phyloP scores from a whole-genome alignment of 2,888 invertebrate species.

The Drosophila siamana region DNA sequence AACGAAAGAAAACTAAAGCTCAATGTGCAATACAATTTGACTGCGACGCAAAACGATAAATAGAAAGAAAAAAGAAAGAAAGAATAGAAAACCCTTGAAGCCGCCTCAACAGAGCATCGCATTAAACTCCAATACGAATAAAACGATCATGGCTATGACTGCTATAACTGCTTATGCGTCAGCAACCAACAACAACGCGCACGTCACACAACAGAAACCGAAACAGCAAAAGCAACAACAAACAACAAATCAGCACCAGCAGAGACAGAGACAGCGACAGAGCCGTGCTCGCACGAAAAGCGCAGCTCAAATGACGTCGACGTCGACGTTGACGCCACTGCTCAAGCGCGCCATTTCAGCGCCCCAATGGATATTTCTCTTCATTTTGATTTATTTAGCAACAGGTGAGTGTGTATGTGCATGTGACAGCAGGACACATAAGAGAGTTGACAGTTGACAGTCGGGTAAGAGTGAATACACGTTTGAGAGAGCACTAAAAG shows the following conservation, averaged over 20 bases:
- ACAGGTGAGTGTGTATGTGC: constrained; percentile 74
- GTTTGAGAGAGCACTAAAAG: constrained; percentile 22
- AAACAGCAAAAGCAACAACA: constrained; percentile 54
- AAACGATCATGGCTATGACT: constrained; percentile 69
- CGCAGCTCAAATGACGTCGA: constrained; percentile 67
- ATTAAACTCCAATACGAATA: constrained; percentile 43
- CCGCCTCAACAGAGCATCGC: background rate
- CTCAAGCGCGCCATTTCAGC: constrained; percentile 68
- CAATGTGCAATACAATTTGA: constrained; percentile 56
- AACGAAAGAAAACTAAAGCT: constrained; percentile 52
- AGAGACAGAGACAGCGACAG: constrained; percentile 54
- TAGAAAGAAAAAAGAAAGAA: background rate
- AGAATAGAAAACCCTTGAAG: constrained; percentile 29
- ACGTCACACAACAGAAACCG: constrained; percentile 50
- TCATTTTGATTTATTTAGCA: constrained; percentile 80
- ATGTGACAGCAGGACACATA: constrained; percentile 28
- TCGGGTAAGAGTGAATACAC: constrained; percentile 1
- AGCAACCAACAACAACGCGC: constrained; percentile 54
- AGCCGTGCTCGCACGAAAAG: constrained; percentile 77
- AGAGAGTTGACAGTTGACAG: constrained; percentile 41
- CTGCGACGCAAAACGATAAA: constrained; percentile 9
- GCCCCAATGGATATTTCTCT: constrained; percentile 80
- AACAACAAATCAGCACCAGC: constrained; percentile 54
- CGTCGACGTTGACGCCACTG: constrained; percentile 50
- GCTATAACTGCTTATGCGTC: constrained; percentile 64